Conservation (phyloP, 2,797 vertebrate species). For the Scarus forsteni region DNA sequence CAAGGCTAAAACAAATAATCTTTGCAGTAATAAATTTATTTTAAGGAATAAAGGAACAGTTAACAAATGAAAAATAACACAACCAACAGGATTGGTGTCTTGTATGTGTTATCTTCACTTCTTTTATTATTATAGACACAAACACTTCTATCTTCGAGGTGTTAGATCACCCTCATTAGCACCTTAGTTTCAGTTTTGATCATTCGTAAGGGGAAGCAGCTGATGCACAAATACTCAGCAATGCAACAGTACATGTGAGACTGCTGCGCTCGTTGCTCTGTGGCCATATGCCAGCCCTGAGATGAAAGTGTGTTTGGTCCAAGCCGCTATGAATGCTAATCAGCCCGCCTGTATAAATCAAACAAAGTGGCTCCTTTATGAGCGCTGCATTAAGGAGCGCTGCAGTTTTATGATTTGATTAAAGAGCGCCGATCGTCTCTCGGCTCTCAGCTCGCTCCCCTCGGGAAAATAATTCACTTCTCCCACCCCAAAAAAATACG, state of each 20-base stretch:
- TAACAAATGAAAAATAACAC: no score
- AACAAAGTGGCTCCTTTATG: conserved; percentile 4
- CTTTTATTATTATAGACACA: no score
- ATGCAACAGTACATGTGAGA: no score
- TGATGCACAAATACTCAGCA: background rate
- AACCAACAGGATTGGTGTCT: no score
- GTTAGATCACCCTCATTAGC: background rate
- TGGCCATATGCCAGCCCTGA: conserved; percentile 15
- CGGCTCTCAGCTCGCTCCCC: background rate
- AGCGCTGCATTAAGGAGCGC: background rate
- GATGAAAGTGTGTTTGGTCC: conserved; percentile 31
- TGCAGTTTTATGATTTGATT: background rate
- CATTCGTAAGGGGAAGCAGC: background rate
- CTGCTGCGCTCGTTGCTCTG: conserved; percentile 5
- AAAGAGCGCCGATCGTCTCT: background rate
- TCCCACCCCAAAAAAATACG: no score
- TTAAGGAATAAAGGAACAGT: background rate
- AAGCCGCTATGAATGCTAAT: conserved; percentile 23
- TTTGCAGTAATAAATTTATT: background rate
- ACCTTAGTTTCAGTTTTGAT: conserved; percentile 16
- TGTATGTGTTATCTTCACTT: no score
- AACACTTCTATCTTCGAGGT: no score
- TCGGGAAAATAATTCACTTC: background rate
- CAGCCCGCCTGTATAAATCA: conserved; percentile 33
- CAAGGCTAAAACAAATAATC: background rate